Conservation (phyloP, 1,140 invertebrate genomes). For the Drosophila carrolli region DNA sequence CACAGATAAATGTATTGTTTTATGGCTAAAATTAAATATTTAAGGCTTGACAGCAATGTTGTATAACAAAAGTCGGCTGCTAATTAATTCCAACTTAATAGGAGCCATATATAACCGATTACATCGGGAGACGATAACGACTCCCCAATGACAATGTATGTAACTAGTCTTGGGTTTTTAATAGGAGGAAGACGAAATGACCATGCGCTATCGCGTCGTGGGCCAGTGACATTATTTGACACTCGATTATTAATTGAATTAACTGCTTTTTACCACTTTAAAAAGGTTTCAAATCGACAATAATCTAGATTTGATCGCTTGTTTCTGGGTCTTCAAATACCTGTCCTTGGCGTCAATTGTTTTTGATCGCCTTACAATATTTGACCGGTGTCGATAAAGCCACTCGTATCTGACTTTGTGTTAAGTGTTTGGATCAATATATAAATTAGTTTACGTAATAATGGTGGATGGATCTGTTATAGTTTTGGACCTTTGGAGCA, state of each 20-base stretch:
- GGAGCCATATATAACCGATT: slow-evolving; percentile 15
- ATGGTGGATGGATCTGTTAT: neutral
- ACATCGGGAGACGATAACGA: slow-evolving; percentile 11
- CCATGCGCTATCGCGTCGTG: slow-evolving; percentile 30
- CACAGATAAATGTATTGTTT: slow-evolving; percentile 74
- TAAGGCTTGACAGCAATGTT: slow-evolving; percentile 44
- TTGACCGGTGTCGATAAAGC: slow-evolving; percentile 12
- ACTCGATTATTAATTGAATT: slow-evolving; percentile 75
- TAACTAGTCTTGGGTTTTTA: slow-evolving; percentile 7
- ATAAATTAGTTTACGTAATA: neutral
- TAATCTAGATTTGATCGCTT: slow-evolving; percentile 71
- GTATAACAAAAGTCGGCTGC: slow-evolving; percentile 30
- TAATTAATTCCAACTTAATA: slow-evolving; percentile 55
- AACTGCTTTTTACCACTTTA: slow-evolving; percentile 77
- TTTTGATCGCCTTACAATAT: slow-evolving; percentile 20
- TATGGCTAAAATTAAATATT: slow-evolving; percentile 61
- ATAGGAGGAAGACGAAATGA: slow-evolving; percentile 23
- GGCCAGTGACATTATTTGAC: slow-evolving; percentile 63
- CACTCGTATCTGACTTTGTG: slow-evolving; percentile 31
- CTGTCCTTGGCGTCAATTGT: slow-evolving; percentile 49
- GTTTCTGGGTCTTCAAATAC: slow-evolving; percentile 19
- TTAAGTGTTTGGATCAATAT: slow-evolving; percentile 58
- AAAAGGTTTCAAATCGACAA: slow-evolving; percentile 60
- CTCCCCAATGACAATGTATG: slow-evolving; percentile 6
- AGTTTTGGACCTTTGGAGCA: neutral